Conservation (phyloP, 2,113 vertebrate genomes). For the Cyrtonyx montezumae region DNA sequence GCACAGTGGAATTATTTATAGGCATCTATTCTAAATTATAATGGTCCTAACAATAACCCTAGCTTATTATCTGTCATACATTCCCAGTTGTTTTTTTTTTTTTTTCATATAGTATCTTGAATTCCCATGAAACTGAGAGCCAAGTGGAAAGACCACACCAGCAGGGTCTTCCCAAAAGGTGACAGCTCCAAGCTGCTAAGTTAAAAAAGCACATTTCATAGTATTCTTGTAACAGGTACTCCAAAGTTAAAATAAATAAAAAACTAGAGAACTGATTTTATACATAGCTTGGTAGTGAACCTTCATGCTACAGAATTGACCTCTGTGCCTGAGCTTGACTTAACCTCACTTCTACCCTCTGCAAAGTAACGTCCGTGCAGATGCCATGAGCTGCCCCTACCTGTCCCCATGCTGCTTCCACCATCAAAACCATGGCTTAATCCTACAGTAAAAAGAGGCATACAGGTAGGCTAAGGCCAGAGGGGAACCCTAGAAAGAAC, state of each 20-base stretch:
- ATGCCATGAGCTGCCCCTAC: neutral
- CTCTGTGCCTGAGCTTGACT: neutral
- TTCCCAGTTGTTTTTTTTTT: neutral
- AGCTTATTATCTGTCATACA: neutral
- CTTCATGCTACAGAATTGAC: neutral
- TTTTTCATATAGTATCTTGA: neutral
- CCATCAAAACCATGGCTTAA: neutral
- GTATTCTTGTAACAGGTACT: neutral
- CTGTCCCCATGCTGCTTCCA: neutral
- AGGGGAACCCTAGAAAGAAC: neutral
- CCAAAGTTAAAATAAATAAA: neutral
- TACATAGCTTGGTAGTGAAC: neutral
- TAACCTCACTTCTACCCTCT: neutral
- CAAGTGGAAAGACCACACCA: neutral
- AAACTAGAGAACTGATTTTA: neutral
- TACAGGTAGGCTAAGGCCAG: neutral
- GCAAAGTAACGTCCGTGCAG: neutral
- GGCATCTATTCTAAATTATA: neutral
- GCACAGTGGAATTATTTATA: neutral
- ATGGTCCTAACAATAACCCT: neutral
- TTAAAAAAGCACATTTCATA: neutral
- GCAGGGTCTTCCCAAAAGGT: neutral
- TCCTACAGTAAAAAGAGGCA: fast-evolving
- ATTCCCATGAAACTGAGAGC: neutral
- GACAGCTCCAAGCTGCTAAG: neutral